Evolutionary conservation across 1,140 invertebrate genomes (phyloP).

Genomic region (Popillia japonica): DNA sequence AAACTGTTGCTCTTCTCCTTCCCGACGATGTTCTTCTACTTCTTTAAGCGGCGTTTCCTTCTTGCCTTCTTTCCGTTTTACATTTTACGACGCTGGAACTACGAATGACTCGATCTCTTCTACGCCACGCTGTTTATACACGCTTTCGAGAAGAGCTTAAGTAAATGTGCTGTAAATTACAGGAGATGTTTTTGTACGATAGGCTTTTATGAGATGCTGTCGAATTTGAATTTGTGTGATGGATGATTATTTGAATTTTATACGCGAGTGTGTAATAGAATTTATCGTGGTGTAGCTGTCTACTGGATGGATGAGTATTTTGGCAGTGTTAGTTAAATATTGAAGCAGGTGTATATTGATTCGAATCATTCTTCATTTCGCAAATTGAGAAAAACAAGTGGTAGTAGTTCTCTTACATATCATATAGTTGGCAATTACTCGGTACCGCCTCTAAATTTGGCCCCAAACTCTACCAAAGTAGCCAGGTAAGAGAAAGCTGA

Average conservation of each 20-base stretch:
- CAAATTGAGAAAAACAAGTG: too few relatives aligned
- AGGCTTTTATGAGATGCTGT: neutral
- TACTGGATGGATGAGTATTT: too few relatives aligned
- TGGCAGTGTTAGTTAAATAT: too few relatives aligned
- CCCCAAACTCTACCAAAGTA: too few relatives aligned
- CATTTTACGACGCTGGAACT: neutral
- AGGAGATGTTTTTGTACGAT: neutral
- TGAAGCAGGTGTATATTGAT: too few relatives aligned
- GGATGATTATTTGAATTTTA: neutral
- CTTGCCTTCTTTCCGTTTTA: neutral
- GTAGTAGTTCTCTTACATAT: too few relatives aligned
- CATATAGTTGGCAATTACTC: too few relatives aligned
- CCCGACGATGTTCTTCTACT: neutral
- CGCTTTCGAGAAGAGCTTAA: neutral
- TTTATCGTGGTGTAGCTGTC: neutral
- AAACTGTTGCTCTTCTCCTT: constrained; percentile 1
- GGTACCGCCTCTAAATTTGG: too few relatives aligned
- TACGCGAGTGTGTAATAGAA: neutral
- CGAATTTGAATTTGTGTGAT: neutral
- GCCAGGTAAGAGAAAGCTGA: too few relatives aligned
- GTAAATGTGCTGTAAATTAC: neutral
- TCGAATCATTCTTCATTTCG: too few relatives aligned
- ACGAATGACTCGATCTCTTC: neutral
- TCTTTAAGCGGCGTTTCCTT: neutral
- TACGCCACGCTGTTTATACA: neutral